These are phyloP conservation scores for Meriones unguiculatus DNA, from an alignment of 2,113 vertebrate genomes.

Conservation along the genomic window DNA sequence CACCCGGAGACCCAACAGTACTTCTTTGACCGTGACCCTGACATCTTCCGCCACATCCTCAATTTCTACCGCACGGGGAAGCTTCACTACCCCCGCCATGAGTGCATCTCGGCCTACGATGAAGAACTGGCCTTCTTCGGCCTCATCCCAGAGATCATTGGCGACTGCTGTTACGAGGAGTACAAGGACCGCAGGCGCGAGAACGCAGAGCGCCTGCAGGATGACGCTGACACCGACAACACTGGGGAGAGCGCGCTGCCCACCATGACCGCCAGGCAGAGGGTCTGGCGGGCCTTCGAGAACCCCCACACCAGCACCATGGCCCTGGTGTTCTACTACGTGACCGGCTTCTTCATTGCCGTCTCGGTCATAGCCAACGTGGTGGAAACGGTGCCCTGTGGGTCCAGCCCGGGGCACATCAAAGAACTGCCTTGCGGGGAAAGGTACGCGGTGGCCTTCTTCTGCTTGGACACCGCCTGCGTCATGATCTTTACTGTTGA, in stretches of 20 bases:
- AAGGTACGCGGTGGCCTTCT: conserved; percentile 96
- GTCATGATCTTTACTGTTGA: conserved; percentile 99
- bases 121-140: conserved; percentile 98
- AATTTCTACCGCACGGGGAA: conserved; percentile 98
- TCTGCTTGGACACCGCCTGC: conserved; percentile 98
- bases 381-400: conserved; percentile 96
- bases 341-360: conserved; percentile 98
- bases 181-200: conserved; percentile 97
- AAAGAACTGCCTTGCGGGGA: conserved; percentile 94
- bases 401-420: conserved; percentile 85
- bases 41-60: conserved; percentile 97
- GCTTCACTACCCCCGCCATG: conserved; percentile 97
- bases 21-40: conserved; percentile 98
- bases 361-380: conserved; percentile 98
- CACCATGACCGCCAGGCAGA: conserved; percentile 91
- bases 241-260: conserved; percentile 86
- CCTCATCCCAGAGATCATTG: conserved; percentile 97
- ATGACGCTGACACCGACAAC: conserved; percentile 92
- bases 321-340: conserved; percentile 98
- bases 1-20: conserved; percentile 95
- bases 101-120: conserved; percentile 97
- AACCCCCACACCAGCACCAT: conserved; percentile 98
- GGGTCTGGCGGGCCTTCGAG: conserved; percentile 98
- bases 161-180: conserved; percentile 98
- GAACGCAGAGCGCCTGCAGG: conserved; percentile 95